Conservation (phyloP, 1,140 invertebrate genomes). For the Heliconius melpomene region DNA sequence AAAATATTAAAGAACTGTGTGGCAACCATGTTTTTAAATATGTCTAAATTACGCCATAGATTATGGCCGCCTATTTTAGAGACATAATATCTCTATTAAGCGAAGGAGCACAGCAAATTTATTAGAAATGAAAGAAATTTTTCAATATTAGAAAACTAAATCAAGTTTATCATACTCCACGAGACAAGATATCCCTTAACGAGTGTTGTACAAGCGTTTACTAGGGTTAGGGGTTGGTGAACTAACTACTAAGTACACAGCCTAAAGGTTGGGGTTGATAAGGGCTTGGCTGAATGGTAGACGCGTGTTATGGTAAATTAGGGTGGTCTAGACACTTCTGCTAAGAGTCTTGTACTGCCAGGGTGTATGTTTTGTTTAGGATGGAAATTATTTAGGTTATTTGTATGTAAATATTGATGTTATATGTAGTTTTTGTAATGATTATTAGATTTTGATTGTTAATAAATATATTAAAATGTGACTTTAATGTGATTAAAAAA, state of each 20-base stretch:
- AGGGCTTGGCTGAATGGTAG: slow-evolving; percentile 4
- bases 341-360: neutral
- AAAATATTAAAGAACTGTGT: too few species aligned
- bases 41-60: too few species aligned
- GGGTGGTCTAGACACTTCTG: slow-evolving; percentile 2
- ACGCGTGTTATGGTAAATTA: slow-evolving; percentile 9
- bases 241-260: slow-evolving; percentile 28
- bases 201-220: slow-evolving; percentile 14
- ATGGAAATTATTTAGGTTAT: neutral
- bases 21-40: too few species aligned
- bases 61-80: too few species aligned
- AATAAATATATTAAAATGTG: too few species aligned
- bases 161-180: neutral
- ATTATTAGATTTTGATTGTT: too few species aligned
- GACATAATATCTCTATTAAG: too few species aligned
- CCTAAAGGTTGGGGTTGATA: slow-evolving; percentile 24
- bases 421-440: too few species aligned
- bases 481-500: too few species aligned
- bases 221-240: slow-evolving; percentile 34
- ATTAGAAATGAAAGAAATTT: too few species aligned
- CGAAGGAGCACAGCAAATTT: too few species aligned
- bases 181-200: slow-evolving; percentile 35
- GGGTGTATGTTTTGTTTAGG: neutral
- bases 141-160: neutral
- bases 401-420: too few species aligned